Base-by-base conservation (phyloP, 2,797 vertebrate genomes). In the Vireo griseus region DNA sequence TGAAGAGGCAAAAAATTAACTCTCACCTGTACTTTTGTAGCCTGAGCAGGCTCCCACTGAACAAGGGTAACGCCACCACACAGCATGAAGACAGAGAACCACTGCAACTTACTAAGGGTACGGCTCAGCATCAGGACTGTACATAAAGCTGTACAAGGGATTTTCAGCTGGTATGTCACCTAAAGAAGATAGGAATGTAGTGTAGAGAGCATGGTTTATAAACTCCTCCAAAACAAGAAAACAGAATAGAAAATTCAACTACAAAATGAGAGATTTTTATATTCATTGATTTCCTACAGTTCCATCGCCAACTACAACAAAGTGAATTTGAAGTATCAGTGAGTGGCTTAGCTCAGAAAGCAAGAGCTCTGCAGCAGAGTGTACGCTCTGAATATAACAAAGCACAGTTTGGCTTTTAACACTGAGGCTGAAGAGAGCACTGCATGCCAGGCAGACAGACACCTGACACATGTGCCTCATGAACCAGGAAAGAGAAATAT, bases 91-190 rank as follows among this genome's bases (percentile, higher is more conserved):
- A 99, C 98, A 0, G 99, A 99, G 94, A 99, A 97, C 99, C 99
- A 99, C 98, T 99, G 99, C 96, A 99, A 91, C 83, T 98, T 98
- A 94, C 97, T 99, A 13, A 99, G 98, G 68, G 98, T 98, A 31
- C 99, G 98, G 88, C 98, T 98, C 92, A 99, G 97, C 99, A 99
- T 99, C 54, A 99, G 94, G 59, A 99, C 99, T 0, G 98, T 99
- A 78, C 99, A 99, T 83, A 99, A 87, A 24, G 99, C 99, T 13
- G 99, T 99, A 94, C 99, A 99, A 1, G 99, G 99, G 96, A 99
- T 99, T 98, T 99, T 99, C 96, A 99, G 91, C 95, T 99, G 99
- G 91, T 99, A 99, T 0, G 99, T 99, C 95, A 99, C 99, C 99
- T 99, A 54, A 28, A 51, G 55, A 79, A 24, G 78, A 69, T n/a